Conservation (phyloP, 2,113 vertebrate species). For the Salvelinus fontinalis region DNA sequence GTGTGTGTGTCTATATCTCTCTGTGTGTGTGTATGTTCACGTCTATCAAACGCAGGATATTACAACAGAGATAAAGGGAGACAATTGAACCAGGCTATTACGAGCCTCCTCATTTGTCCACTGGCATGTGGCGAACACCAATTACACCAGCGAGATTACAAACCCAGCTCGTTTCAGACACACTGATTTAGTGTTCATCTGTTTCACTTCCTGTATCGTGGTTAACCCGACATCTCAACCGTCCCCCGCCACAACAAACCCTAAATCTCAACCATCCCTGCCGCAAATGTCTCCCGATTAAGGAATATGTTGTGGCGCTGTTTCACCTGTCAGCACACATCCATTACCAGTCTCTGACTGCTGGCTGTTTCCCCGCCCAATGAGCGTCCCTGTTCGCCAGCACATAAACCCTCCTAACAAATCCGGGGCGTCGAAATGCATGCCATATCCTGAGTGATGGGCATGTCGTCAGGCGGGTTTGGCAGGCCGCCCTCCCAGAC, state of each 20-base stretch:
- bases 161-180: conserved; percentile 50
- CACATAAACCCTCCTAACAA: conserved; percentile 21
- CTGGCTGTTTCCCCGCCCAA: background rate
- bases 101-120: conserved; percentile 38
- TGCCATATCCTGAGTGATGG: conserved; percentile 26
- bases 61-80: conserved; percentile 45
- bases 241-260: background rate
- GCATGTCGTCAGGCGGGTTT: background rate
- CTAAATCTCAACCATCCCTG: too few relatives aligned
- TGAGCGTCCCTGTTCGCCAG: background rate
- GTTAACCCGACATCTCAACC: conserved; percentile 11
- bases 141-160: conserved; percentile 49
- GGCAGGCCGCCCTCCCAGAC: conserved; percentile 20
- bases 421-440: conserved; percentile 8
- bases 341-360: conserved; percentile 28
- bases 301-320: conserved; percentile 24
- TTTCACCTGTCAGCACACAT: conserved; percentile 27
- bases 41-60: conserved; percentile 25
- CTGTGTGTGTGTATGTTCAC: too few relatives aligned
- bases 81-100: conserved; percentile 50
- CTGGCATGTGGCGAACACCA: conserved; percentile 36
- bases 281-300: conserved; percentile 27
- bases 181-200: conserved; percentile 56
- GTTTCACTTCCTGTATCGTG: conserved; percentile 30
- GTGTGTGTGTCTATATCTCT: too few relatives aligned